A percentile compares a stretch with the other conserved stretches of the same genome.
Evolutionary conservation across 1,140 invertebrate species (phyloP).

Genomic region (Eumeta japonica): DNA sequence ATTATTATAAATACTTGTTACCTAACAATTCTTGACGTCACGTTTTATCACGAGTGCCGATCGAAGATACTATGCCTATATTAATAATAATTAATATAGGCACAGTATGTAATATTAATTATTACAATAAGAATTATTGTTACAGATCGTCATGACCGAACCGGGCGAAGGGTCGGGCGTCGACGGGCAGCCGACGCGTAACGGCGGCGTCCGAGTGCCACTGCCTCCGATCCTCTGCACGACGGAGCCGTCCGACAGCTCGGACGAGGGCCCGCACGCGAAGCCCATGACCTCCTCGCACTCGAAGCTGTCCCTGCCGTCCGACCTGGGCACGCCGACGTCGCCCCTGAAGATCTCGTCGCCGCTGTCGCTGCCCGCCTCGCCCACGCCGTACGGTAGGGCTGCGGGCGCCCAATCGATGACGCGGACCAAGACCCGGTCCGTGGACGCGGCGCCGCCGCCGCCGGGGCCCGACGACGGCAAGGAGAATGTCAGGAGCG

Average conservation of each 20-base stretch:
- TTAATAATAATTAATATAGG: too few species aligned
- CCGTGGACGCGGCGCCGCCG: constrained; percentile 8
- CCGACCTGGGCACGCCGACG: constrained; percentile 38
- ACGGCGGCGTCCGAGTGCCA: constrained; percentile 31
- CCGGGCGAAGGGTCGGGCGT: constrained; percentile 19
- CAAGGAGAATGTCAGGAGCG: too few species aligned
- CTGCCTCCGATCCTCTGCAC: constrained; percentile 40
- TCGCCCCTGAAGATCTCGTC: constrained; percentile 36
- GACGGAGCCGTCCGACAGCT: constrained; percentile 21
- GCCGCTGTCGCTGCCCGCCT: constrained; percentile 36
- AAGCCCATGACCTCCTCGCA: constrained; percentile 29
- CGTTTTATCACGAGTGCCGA: too few species aligned
- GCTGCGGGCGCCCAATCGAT: constrained; percentile 9
- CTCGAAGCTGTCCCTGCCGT: constrained; percentile 40
- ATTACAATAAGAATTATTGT: too few species aligned
- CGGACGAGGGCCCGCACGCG: constrained; percentile 16
- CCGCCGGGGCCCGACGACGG: constrained; percentile 19
- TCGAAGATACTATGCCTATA: too few species aligned
- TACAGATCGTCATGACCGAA: constrained; percentile 37
- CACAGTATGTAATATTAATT: too few species aligned
- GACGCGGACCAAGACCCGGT: too few species aligned
- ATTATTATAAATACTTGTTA: too few species aligned
- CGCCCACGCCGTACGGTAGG: constrained; percentile 33
- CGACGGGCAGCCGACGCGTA: constrained; percentile 20
- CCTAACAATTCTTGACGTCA: too few species aligned